Base-by-base conservation (phyloP, 2,797 vertebrate genomes). In the Hafferia zeledoni region DNA sequence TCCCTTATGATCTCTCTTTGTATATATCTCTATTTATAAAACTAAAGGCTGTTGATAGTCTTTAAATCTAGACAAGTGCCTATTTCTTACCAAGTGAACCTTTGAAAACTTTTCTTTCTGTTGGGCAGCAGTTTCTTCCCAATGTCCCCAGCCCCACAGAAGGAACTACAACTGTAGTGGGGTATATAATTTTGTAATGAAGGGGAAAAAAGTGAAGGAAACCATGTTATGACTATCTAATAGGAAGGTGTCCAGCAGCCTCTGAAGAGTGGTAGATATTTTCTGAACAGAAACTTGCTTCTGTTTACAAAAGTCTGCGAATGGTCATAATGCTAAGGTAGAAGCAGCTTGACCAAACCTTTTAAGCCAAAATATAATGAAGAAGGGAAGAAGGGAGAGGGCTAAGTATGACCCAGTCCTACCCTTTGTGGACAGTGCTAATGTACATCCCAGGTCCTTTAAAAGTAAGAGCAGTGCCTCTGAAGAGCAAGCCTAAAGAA, bases 51-150 rank as follows among this genome's bases (percentile, higher is more conserved):
- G 25, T 50, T 85, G 24, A 22, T 50, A 41, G 6, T 37, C 64
- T 70, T 63, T 77, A 83, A 41, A 69, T 65, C 13, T 30, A 70
- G 50, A 7, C 12, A 68, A 56, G 7, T 44, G 24, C 9, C n/a
- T 87, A 1, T 50, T 83, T 84, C n/a, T 77, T 64, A 61, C n/a
- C 15, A 33, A n/a, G 28, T 39, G 19, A 11, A 10, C n/a, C 27
- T 92, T 60, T 55, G 33, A 78, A 83, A 35, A 15, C 44, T 89
- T 63, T 74, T 25, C 23, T 27, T 92, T 87, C 35, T 88, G 17
- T 28, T 47, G 30, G 47, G 33, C 50, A 86, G 22, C n/a, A 61
- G 15, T 55, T 82, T 39, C 44, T 74, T 56, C 13, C 35, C 35
- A 20, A 16, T 0, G 3, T 31, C 17, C 7, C 10, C 24, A 31